phyloP scores from a whole-genome alignment of 2,113 vertebrate species.

The Hipposideros armiger region DNA sequence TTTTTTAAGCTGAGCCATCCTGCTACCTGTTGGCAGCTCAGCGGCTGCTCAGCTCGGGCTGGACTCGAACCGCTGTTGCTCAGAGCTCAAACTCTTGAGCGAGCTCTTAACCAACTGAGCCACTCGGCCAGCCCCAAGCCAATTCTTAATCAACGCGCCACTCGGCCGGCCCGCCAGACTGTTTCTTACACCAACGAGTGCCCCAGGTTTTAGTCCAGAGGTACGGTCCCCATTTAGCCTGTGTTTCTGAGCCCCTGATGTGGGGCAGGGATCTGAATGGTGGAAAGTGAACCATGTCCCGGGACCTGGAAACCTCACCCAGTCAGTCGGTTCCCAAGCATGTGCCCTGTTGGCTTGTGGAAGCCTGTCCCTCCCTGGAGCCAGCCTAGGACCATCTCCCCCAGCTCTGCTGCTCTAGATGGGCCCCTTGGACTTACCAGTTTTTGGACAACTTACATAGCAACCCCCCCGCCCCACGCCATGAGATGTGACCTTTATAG shows the following conservation, averaged over 20 bases:
- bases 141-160: no score
- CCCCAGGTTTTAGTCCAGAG: not conserved
- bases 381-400: not conserved
- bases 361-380: not conserved
- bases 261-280: not conserved
- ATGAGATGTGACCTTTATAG: not conserved
- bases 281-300: not conserved
- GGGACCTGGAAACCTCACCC: not conserved
- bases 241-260: not conserved
- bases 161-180: not conserved
- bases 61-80: no score
- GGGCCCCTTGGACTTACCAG: not conserved
- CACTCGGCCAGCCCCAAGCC: no score
- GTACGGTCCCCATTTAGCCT: not conserved
- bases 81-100: no score
- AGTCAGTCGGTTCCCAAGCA: fast-evolving
- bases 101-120: no score
- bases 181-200: not conserved
- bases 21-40: no score
- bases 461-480: not conserved
- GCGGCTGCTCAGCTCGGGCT: no score
- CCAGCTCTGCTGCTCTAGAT: not conserved
- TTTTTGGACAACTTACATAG: not conserved
- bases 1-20: no score
- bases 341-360: no score